Evolutionary conservation across 2,888 invertebrate species (phyloP), one percentile per base, ranked within the genome.

Genomic region (Panopea generosa): DNA sequence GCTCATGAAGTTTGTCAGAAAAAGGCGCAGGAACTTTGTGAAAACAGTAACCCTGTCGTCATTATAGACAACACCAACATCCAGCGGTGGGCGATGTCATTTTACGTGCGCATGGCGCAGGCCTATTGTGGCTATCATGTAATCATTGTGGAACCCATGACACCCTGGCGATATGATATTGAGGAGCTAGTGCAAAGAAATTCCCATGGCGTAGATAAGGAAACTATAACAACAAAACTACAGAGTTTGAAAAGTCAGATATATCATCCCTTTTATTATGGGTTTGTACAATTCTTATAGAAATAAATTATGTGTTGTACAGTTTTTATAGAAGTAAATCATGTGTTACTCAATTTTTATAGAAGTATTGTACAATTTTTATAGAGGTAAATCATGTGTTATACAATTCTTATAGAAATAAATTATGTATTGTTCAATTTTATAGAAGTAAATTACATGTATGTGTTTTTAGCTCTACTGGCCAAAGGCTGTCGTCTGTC

Each of bases 61-160:
- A 83, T 93, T 20, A 90, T 93, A 49, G 93, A 93, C 83, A 93
- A 93, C 83, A 92, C 92, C 43, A 91, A 92, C 76, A 85, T 93
- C 2, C 83, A 81, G 33, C 75, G 82, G 33, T 92, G 92, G 92
- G 91, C 92, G 75, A 89, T 91, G 86, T 82, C 87, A 18, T 71
- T 70, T 33, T 93, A 93, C 68, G 45, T 90, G 14, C 67, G 86
- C 3, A 70, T 92, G 20, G 92, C 92, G 1, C 50, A 68, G 14
- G 29, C 29, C 29, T 66, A 76, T 49, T 69, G 82, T 61, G 75
- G 83, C 55, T 93, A 93, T 81, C 82, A 89, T 53, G 86, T 89
- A 16, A 60, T 93, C 3, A 50, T 90, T 7, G 89, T 92, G 3
- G 86, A 87, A 73, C 92, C 93, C 0, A 81, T 87, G 60, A 92